A percentile compares a stretch with the other conserved stretches of the same genome.
phyloP scores from a whole-genome alignment of 2,797 vertebrate genomes.

The Urocyon cinereoargenteus region DNA sequence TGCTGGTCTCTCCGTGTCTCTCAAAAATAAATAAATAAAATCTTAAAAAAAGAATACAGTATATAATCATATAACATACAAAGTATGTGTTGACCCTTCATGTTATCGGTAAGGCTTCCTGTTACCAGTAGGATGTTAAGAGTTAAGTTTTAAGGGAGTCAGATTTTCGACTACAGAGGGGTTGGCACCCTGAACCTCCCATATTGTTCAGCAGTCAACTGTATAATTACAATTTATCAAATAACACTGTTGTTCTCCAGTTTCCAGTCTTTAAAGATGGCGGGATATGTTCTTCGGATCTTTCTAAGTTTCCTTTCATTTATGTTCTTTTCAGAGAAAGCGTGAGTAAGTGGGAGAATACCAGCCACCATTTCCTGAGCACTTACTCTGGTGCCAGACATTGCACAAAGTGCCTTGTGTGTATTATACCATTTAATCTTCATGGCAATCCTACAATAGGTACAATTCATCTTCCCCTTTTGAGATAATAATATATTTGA shows the following conservation, averaged over 20 bases:
- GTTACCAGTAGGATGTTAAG: neutral
- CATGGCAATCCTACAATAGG: neutral
- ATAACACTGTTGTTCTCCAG: neutral
- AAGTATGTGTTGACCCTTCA: neutral
- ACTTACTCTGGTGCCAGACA: neutral
- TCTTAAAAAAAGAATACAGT: neutral
- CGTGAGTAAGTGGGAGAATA: neutral
- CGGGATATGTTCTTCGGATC: neutral
- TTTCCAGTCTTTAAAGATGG: slow-evolving; percentile 5
- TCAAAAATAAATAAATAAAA: too few species aligned
- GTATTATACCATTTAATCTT: slow-evolving; percentile 8
- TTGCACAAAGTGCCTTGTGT: neutral
- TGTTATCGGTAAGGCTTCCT: neutral
- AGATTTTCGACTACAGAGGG: neutral
- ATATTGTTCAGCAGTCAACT: neutral
- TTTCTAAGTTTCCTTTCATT: slow-evolving; percentile 10
- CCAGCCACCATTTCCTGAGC: neutral
- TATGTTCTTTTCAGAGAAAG: slow-evolving; percentile 25
- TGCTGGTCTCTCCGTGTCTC: neutral
- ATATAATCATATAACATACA: neutral
- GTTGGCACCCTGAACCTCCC: neutral
- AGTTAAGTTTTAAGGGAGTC: neutral
- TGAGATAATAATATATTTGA: slow-evolving; percentile 2
- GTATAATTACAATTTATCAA: neutral
- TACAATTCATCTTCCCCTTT: neutral